A percentile compares a stretch with the other conserved stretches of the same genome.
These are phyloP conservation scores for Mesorhabditis sp. DNA, from an alignment of 2,888 invertebrate species.

Conservation along the genomic window DNA sequence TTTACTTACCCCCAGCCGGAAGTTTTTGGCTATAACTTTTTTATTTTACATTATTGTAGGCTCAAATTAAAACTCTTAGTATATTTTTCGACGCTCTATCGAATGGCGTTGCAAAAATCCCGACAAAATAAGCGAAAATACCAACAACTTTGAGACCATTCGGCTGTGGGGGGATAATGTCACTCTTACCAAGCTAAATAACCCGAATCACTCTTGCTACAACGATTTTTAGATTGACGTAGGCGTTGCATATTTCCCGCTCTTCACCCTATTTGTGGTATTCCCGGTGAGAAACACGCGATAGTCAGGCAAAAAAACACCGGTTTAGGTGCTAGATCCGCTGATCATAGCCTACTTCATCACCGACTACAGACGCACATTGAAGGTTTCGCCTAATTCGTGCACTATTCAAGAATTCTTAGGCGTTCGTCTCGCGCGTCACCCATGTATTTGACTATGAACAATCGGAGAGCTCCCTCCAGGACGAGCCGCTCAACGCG, in stretches of 20 bases:
- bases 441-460: not conserved
- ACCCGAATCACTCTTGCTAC: not conserved
- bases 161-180: too few relatives aligned
- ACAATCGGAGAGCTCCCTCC: not conserved
- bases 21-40: too few relatives aligned
- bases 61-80: too few relatives aligned
- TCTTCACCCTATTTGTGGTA: conserved; percentile 1
- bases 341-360: not conserved
- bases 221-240: conserved; percentile 1
- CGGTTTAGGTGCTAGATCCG: conserved; percentile 4
- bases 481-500: not conserved
- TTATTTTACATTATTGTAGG: too few relatives aligned
- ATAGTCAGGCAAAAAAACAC: not conserved
- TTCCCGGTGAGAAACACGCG: conserved; percentile 1
- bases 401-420: not conserved
- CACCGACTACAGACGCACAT: not conserved
- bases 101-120: too few relatives aligned
- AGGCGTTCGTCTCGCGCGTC: not conserved
- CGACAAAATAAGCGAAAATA: too few relatives aligned
- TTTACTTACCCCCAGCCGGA: too few relatives aligned
- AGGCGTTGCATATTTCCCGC: conserved; percentile 3
- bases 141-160: too few relatives aligned
- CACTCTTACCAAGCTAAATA: too few relatives aligned
- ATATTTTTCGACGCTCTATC: too few relatives aligned
- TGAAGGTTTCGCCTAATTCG: not conserved